phyloP scores from a whole-genome alignment of 2,113 vertebrate species.

The Cygnus atratus region DNA sequence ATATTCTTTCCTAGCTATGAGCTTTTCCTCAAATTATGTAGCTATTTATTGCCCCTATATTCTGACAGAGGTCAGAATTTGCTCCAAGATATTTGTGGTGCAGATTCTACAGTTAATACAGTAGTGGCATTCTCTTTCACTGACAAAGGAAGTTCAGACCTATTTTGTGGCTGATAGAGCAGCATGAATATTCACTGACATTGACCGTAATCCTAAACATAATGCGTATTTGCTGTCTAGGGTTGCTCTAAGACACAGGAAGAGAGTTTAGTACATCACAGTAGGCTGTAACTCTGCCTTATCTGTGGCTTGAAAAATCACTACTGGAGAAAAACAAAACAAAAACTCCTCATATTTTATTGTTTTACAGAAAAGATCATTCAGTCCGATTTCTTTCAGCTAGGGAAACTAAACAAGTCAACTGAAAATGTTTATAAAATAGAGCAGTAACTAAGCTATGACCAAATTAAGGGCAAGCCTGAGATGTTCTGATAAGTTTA shows the following conservation, averaged over 20 bases:
- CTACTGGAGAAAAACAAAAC: background rate
- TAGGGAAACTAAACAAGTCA: background rate
- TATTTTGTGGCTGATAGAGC: background rate
- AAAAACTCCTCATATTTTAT: background rate
- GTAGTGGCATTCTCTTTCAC: background rate
- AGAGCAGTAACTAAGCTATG: conserved; percentile 18
- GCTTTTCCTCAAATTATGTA: background rate
- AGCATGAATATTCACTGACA: fast-evolving
- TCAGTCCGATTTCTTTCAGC: background rate
- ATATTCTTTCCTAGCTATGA: background rate
- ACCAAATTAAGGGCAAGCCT: conserved; percentile 49
- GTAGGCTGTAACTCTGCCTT: background rate
- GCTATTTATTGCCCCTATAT: background rate
- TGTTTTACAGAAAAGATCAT: background rate
- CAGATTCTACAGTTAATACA: background rate
- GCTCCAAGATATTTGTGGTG: background rate
- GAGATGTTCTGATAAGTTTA: conserved; percentile 51
- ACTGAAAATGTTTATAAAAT: background rate
- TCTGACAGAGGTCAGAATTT: background rate
- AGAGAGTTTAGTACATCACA: background rate
- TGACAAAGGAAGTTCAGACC: background rate
- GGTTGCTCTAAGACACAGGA: background rate
- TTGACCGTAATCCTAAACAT: background rate
- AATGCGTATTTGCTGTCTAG: background rate
- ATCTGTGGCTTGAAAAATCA: background rate